These are phyloP conservation scores for Otolemur garnettii DNA, from an alignment of 2,113 vertebrate species.

Conservation along the genomic window DNA sequence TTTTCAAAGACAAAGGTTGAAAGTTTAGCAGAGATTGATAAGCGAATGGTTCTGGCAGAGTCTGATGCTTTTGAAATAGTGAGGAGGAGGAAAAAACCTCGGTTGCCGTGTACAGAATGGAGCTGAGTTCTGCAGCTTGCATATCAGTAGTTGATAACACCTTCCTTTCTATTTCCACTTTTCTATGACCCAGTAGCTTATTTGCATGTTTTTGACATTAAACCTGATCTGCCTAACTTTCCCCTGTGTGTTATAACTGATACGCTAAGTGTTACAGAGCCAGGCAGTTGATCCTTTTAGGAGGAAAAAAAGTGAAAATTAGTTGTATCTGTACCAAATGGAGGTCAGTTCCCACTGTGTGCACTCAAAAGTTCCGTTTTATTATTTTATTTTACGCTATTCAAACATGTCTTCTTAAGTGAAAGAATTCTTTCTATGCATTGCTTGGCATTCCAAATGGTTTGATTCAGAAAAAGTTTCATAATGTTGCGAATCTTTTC, in stretches of 20 bases:
- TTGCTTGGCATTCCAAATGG: background rate
- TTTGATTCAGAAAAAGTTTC: background rate
- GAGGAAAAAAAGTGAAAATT: conserved; percentile 54
- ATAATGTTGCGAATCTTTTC: background rate
- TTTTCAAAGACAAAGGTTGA: conserved; percentile 61
- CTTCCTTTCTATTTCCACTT: background rate
- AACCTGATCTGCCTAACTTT: conserved; percentile 29
- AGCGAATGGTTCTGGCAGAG: background rate
- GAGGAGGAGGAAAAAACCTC: conserved; percentile 58
- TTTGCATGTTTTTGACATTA: conserved; percentile 69
- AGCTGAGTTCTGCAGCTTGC: background rate
- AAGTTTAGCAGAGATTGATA: conserved; percentile 53
- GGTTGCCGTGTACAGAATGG: conserved; percentile 59
- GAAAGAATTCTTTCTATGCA: conserved; percentile 29
- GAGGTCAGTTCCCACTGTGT: conserved; percentile 9
- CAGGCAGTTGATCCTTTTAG: background rate
- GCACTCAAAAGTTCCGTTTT: background rate
- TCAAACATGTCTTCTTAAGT: background rate
- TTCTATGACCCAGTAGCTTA: conserved; percentile 42
- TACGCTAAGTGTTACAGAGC: conserved; percentile 48
- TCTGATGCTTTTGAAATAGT: background rate
- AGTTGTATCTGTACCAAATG: conserved; percentile 25
- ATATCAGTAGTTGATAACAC: conserved; percentile 64
- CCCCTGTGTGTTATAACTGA: conserved; percentile 15
- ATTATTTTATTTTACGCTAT: conserved; percentile 45